Percentiles rank a stretch among this genome's conserved stretches.
These are phyloP conservation scores for Aphis craccivora DNA, from an alignment of 1,140 invertebrate genomes.

Conservation along the genomic window DNA sequence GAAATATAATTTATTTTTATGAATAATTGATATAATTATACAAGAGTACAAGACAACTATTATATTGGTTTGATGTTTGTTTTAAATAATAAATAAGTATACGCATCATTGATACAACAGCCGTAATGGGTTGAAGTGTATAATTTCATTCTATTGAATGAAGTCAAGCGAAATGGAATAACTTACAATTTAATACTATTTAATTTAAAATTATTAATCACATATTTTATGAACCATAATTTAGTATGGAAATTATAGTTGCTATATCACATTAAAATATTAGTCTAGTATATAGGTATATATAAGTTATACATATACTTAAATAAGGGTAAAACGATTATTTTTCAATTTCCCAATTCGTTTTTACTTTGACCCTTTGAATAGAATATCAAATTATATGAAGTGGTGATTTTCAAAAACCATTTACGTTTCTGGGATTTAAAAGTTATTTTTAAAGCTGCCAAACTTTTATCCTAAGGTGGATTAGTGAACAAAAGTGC, in stretches of 20 bases:
- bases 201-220: background rate
- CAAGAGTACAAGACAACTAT: too few relatives aligned
- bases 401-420: slow-evolving; percentile 29
- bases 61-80: too few relatives aligned
- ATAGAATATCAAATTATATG: background rate
- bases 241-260: background rate
- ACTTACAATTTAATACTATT: background rate
- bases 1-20: background rate
- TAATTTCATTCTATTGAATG: background rate
- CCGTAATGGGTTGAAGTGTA: background rate
- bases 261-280: background rate
- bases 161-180: background rate
- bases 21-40: background rate
- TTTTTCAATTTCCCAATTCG: background rate
- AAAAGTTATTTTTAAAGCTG: slow-evolving; percentile 46
- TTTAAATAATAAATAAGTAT: too few relatives aligned
- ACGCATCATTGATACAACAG: background rate
- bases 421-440: slow-evolving; percentile 1
- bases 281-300: background rate
- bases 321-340: background rate
- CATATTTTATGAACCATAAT: background rate
- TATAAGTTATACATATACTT: background rate
- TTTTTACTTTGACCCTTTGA: background rate
- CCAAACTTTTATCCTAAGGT: slow-evolving; percentile 31
- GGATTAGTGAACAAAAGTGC: slow-evolving; percentile 38